Evolutionary conservation across 2,888 invertebrate genomes (phyloP), one percentile per base, ranked within the genome.

Genomic region (Cremastinae sp.): DNA sequence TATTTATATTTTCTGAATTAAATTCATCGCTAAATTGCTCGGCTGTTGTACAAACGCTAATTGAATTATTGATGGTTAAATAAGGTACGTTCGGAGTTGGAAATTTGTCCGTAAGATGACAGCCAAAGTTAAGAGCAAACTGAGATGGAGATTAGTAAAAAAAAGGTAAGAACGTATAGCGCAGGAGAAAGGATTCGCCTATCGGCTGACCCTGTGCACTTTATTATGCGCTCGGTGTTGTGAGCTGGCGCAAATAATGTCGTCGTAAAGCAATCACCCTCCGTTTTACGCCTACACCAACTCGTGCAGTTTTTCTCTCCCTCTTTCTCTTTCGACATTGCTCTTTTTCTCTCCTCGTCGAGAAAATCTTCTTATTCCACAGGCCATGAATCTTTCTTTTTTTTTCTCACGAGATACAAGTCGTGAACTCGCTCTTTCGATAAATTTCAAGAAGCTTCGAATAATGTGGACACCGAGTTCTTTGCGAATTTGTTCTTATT

Each of bases 171-270:
- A 37, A 49, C 47, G 18, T 37, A 14, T 16, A 3, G 28, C 49
- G 47, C 22, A 37, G 59, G 43, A 65, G 39, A 72, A 71, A 59
- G 69, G 76, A 68, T 78, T 82, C 76, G 69, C 71, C 82, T 83
- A 85, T 85, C 83, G 83, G 28, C 81, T 86, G 85, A 87, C 86
- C 85, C 82, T 81, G 68, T 83, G 83, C 84, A 82, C 84, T 87
- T 87, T 87, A 86, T 86, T 86, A 85, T 84, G 79, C 85, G 75
- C 28, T 28, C 80, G 80, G 72, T 80, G 82, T 80, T 82, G 78
- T 83, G 84, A 85, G 83, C 86, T 85, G 85, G 80, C 83, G 84
- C 85, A 84, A 87, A 87, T 88, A 86, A 87, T 85, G 86, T 86
- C 87, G 83, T 84, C 86, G 85, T 88, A 87, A 88, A 87, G 84